A percentile compares a stretch with the other conserved stretches of the same genome.
Evolutionary conservation across 2,888 invertebrate species (phyloP).

Genomic region (Brachypalpus laphriformis): DNA sequence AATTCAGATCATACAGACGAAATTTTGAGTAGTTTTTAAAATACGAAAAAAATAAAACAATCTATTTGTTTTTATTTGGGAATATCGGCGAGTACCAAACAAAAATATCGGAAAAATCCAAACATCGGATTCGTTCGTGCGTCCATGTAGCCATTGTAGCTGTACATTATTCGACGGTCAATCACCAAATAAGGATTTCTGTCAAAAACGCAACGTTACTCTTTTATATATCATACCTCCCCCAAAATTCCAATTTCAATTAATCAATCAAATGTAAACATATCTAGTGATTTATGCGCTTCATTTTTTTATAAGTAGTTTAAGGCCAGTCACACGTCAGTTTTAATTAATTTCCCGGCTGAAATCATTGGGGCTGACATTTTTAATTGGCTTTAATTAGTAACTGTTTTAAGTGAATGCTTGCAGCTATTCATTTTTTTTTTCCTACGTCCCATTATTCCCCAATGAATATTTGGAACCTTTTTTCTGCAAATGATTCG

Average conservation of each 20-base stretch:
- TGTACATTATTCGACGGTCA: no score
- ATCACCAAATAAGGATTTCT: no score
- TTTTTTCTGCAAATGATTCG: background rate
- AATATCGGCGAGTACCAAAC: no score
- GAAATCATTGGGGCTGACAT: constrained; percentile 9
- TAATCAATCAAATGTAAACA: background rate
- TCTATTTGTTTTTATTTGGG: no score
- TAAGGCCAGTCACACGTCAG: constrained; percentile 4
- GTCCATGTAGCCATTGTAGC: no score
- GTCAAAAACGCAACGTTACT: no score
- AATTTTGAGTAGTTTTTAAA: no score
- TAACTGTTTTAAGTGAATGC: constrained; percentile 14
- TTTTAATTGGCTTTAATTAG: constrained; percentile 39
- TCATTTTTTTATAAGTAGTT: background rate
- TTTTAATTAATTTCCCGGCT: constrained; percentile 31
- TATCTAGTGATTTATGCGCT: background rate
- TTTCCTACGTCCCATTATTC: background rate
- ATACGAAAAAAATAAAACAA: no score
- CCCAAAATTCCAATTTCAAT: background rate
- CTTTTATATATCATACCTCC: no score
- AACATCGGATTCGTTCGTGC: no score
- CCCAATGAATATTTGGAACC: background rate
- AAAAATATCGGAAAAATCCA: no score
- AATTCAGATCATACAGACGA: no score
- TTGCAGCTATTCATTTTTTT: background rate